phyloP scores from a whole-genome alignment of 1,140 invertebrate species.

The Macrobrachium nipponense region DNA sequence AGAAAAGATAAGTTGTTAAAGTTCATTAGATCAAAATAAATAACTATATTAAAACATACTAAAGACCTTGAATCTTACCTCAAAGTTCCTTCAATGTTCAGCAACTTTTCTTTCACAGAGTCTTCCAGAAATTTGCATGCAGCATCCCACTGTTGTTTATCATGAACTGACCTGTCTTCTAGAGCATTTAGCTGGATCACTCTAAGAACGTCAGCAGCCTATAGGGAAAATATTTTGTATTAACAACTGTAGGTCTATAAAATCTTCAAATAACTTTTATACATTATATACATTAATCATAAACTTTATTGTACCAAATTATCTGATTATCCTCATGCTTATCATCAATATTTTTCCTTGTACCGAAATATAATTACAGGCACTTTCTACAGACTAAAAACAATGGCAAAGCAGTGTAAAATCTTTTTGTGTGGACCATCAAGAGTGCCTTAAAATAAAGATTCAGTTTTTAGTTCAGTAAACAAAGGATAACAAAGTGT shows the following conservation, averaged over 20 bases:
- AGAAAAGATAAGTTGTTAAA: neutral
- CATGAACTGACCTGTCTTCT: slow-evolving; percentile 90
- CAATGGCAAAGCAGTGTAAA: too few species aligned
- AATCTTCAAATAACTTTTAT: too few species aligned
- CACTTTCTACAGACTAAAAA: too few species aligned
- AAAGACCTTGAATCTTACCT: slow-evolving; percentile 26
- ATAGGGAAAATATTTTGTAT: slow-evolving; percentile 16
- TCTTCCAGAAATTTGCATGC: slow-evolving; percentile 91
- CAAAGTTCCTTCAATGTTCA: slow-evolving; percentile 45
- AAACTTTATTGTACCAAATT: too few species aligned
- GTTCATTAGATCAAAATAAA: neutral
- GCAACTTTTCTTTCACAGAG: slow-evolving; percentile 82
- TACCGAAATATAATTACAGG: too few species aligned
- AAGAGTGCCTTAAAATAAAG: too few species aligned
- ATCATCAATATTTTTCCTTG: too few species aligned
- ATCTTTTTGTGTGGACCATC: too few species aligned
- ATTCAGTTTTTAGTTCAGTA: too few species aligned
- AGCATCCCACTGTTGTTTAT: slow-evolving; percentile 94
- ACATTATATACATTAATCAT: too few species aligned
- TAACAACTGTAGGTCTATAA: neutral
- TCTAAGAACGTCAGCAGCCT: slow-evolving; percentile 83
- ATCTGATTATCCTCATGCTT: too few species aligned
- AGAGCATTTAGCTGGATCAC: slow-evolving; percentile 95
- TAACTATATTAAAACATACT: neutral
- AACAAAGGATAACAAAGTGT: too few species aligned